A percentile compares a stretch with the other conserved stretches of the same genome.
Evolutionary conservation across 2,797 vertebrate species (phyloP).

Genomic region (Pterois miles): DNA sequence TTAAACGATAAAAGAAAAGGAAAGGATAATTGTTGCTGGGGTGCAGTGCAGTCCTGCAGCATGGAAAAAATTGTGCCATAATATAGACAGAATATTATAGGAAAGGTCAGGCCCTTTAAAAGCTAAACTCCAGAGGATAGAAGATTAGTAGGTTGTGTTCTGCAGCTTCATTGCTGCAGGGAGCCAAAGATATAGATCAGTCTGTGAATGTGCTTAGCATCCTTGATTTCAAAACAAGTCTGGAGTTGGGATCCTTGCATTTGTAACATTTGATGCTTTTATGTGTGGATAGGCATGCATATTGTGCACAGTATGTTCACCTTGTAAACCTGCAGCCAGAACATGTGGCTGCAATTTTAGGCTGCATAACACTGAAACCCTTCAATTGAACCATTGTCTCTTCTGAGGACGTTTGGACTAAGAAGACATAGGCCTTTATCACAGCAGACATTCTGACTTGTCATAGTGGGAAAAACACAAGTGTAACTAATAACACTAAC

Average conservation of each 20-base stretch:
- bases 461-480: no score
- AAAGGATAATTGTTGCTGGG: background rate
- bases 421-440: background rate
- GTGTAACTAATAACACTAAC: no score
- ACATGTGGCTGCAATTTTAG: background rate
- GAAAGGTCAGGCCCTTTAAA: constrained; percentile 29
- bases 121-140: constrained; percentile 23
- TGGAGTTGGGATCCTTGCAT: background rate
- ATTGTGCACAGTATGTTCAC: background rate
- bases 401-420: background rate
- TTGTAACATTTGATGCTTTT: background rate
- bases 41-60: background rate
- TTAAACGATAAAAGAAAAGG: background rate
- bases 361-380: background rate
- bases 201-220: constrained; percentile 1
- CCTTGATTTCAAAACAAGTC: background rate
- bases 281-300: background rate
- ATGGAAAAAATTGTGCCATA: constrained; percentile 1
- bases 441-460: no score
- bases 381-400: background rate
- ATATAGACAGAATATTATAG: background rate
- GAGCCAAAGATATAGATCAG: constrained; percentile 5
- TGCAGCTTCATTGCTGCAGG: background rate
- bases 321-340: background rate
- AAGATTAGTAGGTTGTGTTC: constrained; percentile 11